Conservation (phyloP, 2,888 invertebrate genomes). For the Strigamia crassipes region DNA sequence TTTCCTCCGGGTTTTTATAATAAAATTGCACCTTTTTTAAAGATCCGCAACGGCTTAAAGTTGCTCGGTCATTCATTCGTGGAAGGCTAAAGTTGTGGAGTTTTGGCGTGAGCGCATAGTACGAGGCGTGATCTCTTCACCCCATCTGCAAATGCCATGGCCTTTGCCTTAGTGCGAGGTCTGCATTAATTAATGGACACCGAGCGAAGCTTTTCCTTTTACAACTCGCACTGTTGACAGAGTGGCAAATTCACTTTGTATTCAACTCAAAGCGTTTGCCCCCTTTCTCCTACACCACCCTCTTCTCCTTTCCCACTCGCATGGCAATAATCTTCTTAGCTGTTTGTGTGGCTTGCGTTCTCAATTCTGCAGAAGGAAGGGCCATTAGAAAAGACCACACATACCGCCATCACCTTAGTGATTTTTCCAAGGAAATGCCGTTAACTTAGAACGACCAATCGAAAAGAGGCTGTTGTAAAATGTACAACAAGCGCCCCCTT, state of each 20-base stretch:
- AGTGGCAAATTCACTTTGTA: constrained; percentile 21
- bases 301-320: constrained; percentile 8
- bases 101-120: neutral
- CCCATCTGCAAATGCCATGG: constrained; percentile 16
- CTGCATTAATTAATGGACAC: constrained; percentile 45
- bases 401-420: constrained; percentile 21
- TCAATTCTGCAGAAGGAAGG: constrained; percentile 3
- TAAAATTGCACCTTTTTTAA: neutral
- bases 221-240: constrained; percentile 16
- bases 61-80: neutral
- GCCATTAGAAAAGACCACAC: constrained; percentile 21
- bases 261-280: constrained; percentile 21
- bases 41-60: neutral
- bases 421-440: constrained; percentile 16
- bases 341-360: constrained; percentile 21
- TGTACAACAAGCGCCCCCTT: constrained; percentile 12
- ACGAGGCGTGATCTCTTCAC: constrained; percentile 5
- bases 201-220: constrained; percentile 20
- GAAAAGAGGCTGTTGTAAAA: constrained; percentile 12
- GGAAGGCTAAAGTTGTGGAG: neutral
- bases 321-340: constrained; percentile 21
- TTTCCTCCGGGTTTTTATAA: neutral
- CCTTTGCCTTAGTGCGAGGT: constrained; percentile 22
- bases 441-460: neutral
- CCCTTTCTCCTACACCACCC: neutral